Evolutionary conservation across 2,888 invertebrate species (phyloP).

Genomic region (Papilio protenor): DNA sequence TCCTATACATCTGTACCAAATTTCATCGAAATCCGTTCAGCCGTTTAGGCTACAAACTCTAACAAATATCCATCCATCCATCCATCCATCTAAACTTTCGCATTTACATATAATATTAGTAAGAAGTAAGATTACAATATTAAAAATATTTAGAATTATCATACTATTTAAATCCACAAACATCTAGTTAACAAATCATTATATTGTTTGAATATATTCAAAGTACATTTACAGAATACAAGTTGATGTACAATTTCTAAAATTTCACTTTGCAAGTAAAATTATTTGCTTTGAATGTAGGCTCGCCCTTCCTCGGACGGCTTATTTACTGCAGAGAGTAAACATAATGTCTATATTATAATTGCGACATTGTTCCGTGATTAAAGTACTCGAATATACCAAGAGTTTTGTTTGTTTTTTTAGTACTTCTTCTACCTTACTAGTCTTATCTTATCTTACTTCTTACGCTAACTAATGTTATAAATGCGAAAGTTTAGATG

Average conservation of each 20-base stretch:
- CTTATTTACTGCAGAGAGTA: slow-evolving; percentile 8
- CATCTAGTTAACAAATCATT: not conserved
- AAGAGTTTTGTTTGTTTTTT: not conserved
- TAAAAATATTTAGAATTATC: no score
- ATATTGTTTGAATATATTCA: not conserved
- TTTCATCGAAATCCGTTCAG: no score
- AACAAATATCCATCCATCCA: no score
- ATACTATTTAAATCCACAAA: not conserved
- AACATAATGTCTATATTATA: slow-evolving; percentile 23
- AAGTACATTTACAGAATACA: not conserved
- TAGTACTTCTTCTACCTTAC: not conserved
- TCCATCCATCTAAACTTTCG: no score
- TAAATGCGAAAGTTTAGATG: no score
- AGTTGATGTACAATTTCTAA: slow-evolving; percentile 7
- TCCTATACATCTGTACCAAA: no score
- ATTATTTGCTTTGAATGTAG: slow-evolving; percentile 12
- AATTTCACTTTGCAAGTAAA: slow-evolving; percentile 19
- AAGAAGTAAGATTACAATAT: no score
- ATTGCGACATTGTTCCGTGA: not conserved
- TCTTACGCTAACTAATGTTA: no score
- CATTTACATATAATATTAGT: no score
- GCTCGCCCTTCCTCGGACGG: slow-evolving; percentile 1
- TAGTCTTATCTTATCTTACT: no score
- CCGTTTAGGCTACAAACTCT: no score
- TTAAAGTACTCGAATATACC: slow-evolving; percentile 3